Conservation (phyloP, 2,888 invertebrate species). For the Tubulanus polymorphus region DNA sequence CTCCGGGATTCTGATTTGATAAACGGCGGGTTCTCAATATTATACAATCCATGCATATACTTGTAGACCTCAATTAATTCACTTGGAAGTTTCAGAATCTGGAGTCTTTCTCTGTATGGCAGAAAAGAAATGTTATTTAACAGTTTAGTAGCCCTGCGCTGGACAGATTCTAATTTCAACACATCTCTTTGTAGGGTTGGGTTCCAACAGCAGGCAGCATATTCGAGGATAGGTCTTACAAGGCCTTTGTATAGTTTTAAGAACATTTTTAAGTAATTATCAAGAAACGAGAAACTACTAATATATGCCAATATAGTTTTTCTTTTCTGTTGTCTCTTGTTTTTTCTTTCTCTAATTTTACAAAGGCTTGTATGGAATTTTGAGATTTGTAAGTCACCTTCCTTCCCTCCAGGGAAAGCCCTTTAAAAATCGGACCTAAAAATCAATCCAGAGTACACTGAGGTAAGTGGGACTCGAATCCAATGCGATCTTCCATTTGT, state of each 20-base stretch:
- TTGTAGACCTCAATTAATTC: not conserved
- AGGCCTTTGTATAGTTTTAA: slow-evolving; percentile 8
- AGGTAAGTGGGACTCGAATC: no score
- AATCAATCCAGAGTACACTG: no score
- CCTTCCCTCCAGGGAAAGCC: no score
- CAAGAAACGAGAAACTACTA: no score
- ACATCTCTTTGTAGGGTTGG: slow-evolving; percentile 8
- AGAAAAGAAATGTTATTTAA: not conserved
- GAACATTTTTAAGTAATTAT: not conserved
- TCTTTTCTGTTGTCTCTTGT: no score
- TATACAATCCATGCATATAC: not conserved
- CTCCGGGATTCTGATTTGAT: not conserved
- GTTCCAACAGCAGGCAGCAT: slow-evolving; percentile 6
- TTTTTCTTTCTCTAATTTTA: no score
- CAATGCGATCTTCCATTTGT: no score
- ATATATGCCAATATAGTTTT: no score
- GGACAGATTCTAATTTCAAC: slow-evolving; percentile 9
- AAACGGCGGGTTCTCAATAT: no score
- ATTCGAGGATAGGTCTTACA: slow-evolving; percentile 15
- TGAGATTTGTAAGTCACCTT: no score
- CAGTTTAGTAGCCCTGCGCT: slow-evolving; percentile 2
- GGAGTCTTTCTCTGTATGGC: not conserved
- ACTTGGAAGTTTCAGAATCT: not conserved
- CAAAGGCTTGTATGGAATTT: no score
- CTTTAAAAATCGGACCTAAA: no score